Conservation (phyloP, 1,140 invertebrate species). For the Drosophila santomea region DNA sequence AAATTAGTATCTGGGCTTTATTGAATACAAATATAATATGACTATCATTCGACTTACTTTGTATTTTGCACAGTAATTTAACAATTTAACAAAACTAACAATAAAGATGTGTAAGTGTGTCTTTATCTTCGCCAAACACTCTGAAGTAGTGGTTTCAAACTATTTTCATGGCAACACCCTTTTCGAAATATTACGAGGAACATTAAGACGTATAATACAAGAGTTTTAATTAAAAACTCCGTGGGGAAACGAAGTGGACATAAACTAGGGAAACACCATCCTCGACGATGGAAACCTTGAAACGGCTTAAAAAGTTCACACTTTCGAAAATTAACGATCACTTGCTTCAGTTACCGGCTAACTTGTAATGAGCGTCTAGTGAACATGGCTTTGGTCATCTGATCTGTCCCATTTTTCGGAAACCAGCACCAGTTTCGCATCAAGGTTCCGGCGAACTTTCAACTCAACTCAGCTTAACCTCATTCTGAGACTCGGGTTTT, state of each 20-base stretch:
- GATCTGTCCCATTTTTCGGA: conserved; percentile 5
- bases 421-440: neutral
- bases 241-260: conserved; percentile 36
- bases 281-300: conserved; percentile 40
- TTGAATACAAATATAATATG: conserved; percentile 20
- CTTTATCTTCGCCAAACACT: neutral
- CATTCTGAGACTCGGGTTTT: conserved; percentile 28
- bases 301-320: conserved; percentile 42
- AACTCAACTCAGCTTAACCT: conserved; percentile 23
- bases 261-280: conserved; percentile 24
- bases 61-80: too few species aligned
- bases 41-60: neutral
- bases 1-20: conserved; percentile 5
- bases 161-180: neutral
- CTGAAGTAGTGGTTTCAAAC: neutral
- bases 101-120: too few species aligned
- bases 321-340: conserved; percentile 53
- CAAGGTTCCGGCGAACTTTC: conserved; percentile 47
- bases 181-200: conserved; percentile 1
- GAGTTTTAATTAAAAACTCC: conserved; percentile 46
- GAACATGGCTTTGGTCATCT: conserved; percentile 4
- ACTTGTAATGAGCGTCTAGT: conserved; percentile 46
- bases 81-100: too few species aligned
- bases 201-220: conserved; percentile 8
- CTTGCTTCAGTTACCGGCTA: conserved; percentile 38